A percentile compares a stretch with the other conserved stretches of the same genome.
Evolutionary conservation across 2,113 vertebrate genomes (phyloP).

Genomic region (Pluvianellus socialis): DNA sequence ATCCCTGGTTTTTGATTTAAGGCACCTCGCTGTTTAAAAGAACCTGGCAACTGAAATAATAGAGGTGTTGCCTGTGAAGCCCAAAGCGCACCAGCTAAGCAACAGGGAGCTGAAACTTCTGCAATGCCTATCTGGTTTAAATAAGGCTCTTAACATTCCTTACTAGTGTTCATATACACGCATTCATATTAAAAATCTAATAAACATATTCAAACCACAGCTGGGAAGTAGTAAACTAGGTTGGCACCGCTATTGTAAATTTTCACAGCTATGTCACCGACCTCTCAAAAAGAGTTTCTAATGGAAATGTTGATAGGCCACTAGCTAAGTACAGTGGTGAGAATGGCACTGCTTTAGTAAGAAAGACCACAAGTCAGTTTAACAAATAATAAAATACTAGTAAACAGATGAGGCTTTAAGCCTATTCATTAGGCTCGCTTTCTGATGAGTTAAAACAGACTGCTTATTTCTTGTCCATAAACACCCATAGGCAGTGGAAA

Average conservation of each 20-base stretch:
- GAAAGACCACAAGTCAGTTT: neutral
- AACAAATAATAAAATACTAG: constrained; percentile 47
- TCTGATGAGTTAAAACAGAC: constrained; percentile 54
- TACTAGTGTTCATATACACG: neutral
- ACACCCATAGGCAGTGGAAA: constrained; percentile 17
- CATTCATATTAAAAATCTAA: constrained; percentile 12
- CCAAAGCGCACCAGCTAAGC: neutral
- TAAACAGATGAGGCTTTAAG: constrained; percentile 56
- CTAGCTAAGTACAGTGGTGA: neutral
- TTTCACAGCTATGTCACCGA: constrained; percentile 6
- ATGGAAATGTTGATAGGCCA: neutral
- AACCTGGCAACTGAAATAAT: neutral
- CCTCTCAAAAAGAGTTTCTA: neutral
- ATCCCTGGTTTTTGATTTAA: constrained; percentile 4
- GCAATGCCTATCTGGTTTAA: neutral
- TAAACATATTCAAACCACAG: constrained; percentile 13
- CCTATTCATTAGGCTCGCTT: constrained; percentile 57
- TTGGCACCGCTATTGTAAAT: neutral
- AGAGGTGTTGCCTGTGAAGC: neutral
- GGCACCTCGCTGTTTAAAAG: neutral
- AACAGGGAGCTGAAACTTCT: neutral
- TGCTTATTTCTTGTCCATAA: constrained; percentile 46
- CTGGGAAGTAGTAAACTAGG: neutral
- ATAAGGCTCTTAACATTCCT: constrained; percentile 21
- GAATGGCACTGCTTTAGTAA: neutral